Evolutionary conservation across 2,113 vertebrate genomes (phyloP), one percentile per base, ranked within the genome.

Genomic region (Gambusia affinis): DNA sequence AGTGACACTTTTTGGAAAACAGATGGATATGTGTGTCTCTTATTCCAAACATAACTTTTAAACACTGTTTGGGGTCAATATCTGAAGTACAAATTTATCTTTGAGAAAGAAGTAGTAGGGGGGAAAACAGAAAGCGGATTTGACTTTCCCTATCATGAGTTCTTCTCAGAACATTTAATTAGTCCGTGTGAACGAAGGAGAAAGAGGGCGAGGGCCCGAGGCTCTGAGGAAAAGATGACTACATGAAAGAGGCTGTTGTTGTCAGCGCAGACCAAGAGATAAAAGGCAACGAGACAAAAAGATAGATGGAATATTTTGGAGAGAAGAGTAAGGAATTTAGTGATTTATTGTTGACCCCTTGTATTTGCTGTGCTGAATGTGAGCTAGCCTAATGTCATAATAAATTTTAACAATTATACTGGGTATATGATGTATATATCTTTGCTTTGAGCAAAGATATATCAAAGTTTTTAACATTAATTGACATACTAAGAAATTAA

Each of bases 231-330:
- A 86, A 85, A 87, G 90, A 91, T 82, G 85, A 66, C 69, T 35
- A 86, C 86, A 93, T 94, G 87, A 94, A 94, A 93, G 93, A 79
- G 67, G 63, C 86, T 78, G 89, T 93, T 94, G 91, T 93, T 90
- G 83, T 88, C 89, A 12, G 67, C 54, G 73, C 70, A 77, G 75
- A 90, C 81, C 51, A 27, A 35, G 67, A 92, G 82, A 92, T 93
- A 81, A 93, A 94, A 94, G 90, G 71, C 79, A 80, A 22, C 35
- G 29, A 37, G 82, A 73, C 87, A 89, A 82, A 91, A 79, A 91
- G 88, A 92, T 85, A 72, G 89, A 88, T 91, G 87, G 29, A 83
- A 84, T 73, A 75, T 88, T 81, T 87, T 28, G 65, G 67, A 39
- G 73, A 0, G 76, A 47, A 72, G 63, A 81, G 73, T 68, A 76